Evolutionary conservation across 1,140 invertebrate genomes (phyloP), one percentile per base, ranked within the genome.

Genomic region (Pachyrhynchus sulphureomaculatus): DNA sequence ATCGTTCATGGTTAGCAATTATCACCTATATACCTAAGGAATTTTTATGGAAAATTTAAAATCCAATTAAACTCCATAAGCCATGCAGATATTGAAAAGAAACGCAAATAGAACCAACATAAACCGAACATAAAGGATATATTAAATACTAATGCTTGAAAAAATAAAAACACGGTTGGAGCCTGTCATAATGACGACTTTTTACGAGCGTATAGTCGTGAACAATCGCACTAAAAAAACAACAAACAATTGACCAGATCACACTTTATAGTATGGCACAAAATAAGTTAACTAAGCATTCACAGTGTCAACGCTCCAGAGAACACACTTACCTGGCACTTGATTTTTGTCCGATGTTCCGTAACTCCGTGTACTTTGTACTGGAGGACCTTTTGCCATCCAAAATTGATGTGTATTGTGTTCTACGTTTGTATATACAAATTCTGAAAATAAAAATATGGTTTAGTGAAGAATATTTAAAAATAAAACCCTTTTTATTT

Each of bases 321-420:
- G 39, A 34, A 18, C 24, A 23, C 17, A 62, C 55, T 67, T 70
- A 70, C 65, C 68, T 68, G 4, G 51, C 34, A 51, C 44, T 66
- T 33, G 59, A 45, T 39, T 58, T 60, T 13, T 62, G 57, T 39
- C 63, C 37, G 24, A 73, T 68, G 54, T 64, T 67, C 13, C 49
- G 55, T 10, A 73, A 56, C 60, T 73, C 68, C 5, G 70, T 72
- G 60, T 73, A 73, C 29, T 66, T 67, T 29, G 66, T 59, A 12
- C 70, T 67, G 5, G 66, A 61, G n/a, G 70, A 66, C 36, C 65
- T 68, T 29, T 49, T 57, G 17, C 34, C 59, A 13, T 62, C 57
- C 55, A 53, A 21, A 21, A 62, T 12, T 23, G 57, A 33, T 8
- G 57, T 68, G 45, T 65, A 49, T 24, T 60, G 57, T 39, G 42